These are phyloP conservation scores for Eutolmus rufibarbis DNA, from an alignment of 2,888 invertebrate genomes.

Conservation along the genomic window DNA sequence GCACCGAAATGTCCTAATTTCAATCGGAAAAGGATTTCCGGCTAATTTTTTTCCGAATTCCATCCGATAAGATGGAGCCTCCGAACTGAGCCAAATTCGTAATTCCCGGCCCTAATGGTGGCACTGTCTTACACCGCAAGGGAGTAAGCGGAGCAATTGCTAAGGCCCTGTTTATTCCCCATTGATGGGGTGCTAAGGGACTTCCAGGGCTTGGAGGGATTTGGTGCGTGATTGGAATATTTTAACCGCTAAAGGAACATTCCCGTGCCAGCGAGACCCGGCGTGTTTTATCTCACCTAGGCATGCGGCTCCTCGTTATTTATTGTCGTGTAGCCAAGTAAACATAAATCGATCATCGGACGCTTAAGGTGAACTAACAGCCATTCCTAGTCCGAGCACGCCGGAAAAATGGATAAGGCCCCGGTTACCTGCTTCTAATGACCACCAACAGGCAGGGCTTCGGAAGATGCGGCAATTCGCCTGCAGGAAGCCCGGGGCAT, in stretches of 20 bases:
- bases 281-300: conserved; percentile 3
- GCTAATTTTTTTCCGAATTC: background rate
- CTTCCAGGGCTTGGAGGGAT: background rate
- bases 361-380: background rate
- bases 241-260: background rate
- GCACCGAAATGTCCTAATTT: background rate
- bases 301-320: background rate
- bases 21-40: background rate
- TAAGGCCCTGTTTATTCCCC: background rate
- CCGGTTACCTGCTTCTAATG: background rate
- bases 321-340: conserved; percentile 3
- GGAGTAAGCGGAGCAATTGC: background rate
- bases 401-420: background rate
- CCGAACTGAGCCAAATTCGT: background rate
- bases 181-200: background rate
- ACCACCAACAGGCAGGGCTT: background rate
- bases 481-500: background rate
- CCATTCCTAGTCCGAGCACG: background rate
- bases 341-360: conserved; percentile 3
- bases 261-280: background rate
- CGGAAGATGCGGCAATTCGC: background rate
- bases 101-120: background rate
- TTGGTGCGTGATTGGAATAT: conserved; percentile 7
- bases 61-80: background rate
- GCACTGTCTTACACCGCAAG: background rate